Evolutionary conservation across 2,888 invertebrate genomes (phyloP).

Genomic region (Trissolcus japonicus): DNA sequence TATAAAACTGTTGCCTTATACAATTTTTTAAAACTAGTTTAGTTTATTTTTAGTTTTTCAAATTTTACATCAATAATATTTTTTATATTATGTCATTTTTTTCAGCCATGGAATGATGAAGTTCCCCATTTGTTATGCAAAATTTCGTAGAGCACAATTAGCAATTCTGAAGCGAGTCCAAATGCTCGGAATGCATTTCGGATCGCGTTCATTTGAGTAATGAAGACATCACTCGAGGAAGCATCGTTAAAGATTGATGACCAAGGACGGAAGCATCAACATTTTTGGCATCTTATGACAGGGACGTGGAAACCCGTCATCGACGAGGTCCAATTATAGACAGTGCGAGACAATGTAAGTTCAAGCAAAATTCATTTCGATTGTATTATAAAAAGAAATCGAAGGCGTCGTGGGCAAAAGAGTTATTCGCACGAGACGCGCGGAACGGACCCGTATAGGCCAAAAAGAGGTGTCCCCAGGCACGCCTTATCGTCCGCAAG

Average conservation of each 20-base stretch:
- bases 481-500: slow-evolving; percentile 63
- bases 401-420: slow-evolving; percentile 54
- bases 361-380: slow-evolving; percentile 9
- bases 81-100: too few relatives aligned
- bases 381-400: slow-evolving; percentile 17
- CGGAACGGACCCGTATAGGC: slow-evolving; percentile 62
- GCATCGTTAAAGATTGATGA: slow-evolving; percentile 27
- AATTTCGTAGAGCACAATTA: slow-evolving; percentile 13
- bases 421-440: slow-evolving; percentile 64
- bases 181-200: slow-evolving; percentile 7
- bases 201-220: slow-evolving; percentile 17
- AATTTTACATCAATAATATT: too few relatives aligned
- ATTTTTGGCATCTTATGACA: not conserved
- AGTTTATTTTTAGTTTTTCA: too few relatives aligned
- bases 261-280: slow-evolving; percentile 13
- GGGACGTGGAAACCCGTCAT: not conserved
- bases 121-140: too few relatives aligned
- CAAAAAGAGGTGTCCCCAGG: slow-evolving; percentile 74
- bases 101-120: too few relatives aligned
- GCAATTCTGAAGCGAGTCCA: slow-evolving; percentile 15
- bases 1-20: too few relatives aligned
- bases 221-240: slow-evolving; percentile 20
- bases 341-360: not conserved
- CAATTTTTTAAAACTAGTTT: too few relatives aligned
- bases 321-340: slow-evolving; percentile 18